Conservation (phyloP, 64 coral and sea anemone species). For the Actinia tenebrosa region DNA sequence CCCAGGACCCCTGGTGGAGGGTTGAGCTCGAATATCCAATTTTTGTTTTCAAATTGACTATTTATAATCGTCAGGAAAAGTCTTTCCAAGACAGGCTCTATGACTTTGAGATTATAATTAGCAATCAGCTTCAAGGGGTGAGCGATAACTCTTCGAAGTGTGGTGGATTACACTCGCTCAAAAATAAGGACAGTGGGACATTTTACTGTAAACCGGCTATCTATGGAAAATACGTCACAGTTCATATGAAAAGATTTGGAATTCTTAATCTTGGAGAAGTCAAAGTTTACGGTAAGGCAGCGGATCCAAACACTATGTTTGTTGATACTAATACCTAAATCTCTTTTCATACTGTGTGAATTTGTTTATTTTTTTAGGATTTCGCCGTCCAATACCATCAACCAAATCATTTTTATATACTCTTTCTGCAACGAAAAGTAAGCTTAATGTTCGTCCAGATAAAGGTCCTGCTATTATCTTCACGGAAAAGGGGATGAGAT, state of each 20-base stretch:
- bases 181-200: background rate
- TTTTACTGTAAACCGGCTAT: background rate
- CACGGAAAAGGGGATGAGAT: background rate
- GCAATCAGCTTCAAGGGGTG: background rate
- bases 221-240: background rate
- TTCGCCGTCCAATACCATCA: background rate
- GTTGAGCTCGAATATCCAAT: background rate
- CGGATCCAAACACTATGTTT: background rate
- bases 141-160: background rate
- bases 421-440: background rate
- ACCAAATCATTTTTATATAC: slow-evolving; percentile 1
- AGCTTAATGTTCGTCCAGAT: background rate
- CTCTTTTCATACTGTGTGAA: background rate
- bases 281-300: background rate
- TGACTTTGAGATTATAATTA: background rate
- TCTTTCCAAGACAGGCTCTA: background rate
- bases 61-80: background rate
- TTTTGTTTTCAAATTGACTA: background rate
- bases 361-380: background rate
- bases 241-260: background rate
- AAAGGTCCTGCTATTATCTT: background rate
- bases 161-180: background rate
- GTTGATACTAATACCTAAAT: no score
- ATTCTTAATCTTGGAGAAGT: background rate
- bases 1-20: slow-evolving; percentile 4